Percentiles rank a stretch among this genome's conserved stretches.
Conservation (phyloP, 2,797 vertebrate species). For the Neosilurus mollespiculum region DNA sequence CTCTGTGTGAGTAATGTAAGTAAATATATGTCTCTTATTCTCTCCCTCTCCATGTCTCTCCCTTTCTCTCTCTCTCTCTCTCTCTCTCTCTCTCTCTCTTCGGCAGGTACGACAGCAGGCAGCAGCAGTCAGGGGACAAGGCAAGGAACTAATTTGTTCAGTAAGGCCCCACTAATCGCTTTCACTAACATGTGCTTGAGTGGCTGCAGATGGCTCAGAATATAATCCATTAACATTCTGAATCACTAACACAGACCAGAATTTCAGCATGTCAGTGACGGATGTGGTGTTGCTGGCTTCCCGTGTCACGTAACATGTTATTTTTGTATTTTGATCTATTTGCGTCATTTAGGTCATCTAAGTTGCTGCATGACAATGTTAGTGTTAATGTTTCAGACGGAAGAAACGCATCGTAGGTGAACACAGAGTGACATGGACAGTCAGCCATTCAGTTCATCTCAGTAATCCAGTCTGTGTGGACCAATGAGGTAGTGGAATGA, state of each 20-base stretch:
- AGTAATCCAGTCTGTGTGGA: slow-evolving; percentile 4
- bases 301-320: not conserved
- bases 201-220: slow-evolving; percentile 45
- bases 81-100: slow-evolving; percentile 31
- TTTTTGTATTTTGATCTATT: not conserved
- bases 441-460: slow-evolving; percentile 16
- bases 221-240: slow-evolving; percentile 63
- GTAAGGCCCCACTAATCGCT: slow-evolving; percentile 79
- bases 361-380: not conserved
- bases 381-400: not conserved
- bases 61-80: not conserved
- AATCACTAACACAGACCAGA: slow-evolving; percentile 18
- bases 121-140: slow-evolving; percentile 84
- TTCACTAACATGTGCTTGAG: slow-evolving; percentile 62
- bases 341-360: slow-evolving; percentile 4
- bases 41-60: not conserved
- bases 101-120: slow-evolving; percentile 80
- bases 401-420: slow-evolving; percentile 6
- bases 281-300: not conserved
- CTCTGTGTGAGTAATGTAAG: not conserved
- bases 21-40: not conserved
- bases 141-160: slow-evolving; percentile 89
- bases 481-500: slow-evolving; percentile 28
- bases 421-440: slow-evolving; percentile 23
- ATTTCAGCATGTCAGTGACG: not conserved